Base-by-base conservation (phyloP, 2,797 vertebrate species). In the Pyrrhura leucotis region DNA sequence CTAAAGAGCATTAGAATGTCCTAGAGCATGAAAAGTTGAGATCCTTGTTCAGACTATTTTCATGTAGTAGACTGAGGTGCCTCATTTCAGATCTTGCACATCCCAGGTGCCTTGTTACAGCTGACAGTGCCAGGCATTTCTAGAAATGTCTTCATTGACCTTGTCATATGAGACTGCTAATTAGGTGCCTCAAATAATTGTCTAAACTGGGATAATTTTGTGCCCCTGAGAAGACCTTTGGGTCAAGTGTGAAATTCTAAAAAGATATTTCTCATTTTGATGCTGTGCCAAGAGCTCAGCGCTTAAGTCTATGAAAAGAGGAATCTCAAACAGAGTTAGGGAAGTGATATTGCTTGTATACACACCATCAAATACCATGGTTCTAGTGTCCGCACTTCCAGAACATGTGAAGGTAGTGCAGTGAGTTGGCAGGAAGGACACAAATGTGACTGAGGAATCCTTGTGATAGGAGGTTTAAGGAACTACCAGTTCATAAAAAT, bases 361-460 rank as follows among this genome's bases (percentile, higher is more conserved):
- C 68, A 95, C 75, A 85, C 12, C 29, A 29, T 75, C 7, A 4
- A 89, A 80, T 2, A 75, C 2, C 8, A 21, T 59, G 14, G 42
- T 50, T 88, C 76, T 51, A 59, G 69, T 54, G 76, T 88, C 85
- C 0, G 2, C 42, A 35, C 76, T 86, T 88, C 66, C 54, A 81
- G 35, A 91, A 94, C 78, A 89, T 3, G 22, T 75, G 44, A 88
- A 94, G 91, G 84, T 81, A 59, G 23, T 89, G 58, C 35, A 76
- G 66, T 39, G 66, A 47, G 93, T 91, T 96, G 93, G 94, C 33
- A 86, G 95, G 79, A 95, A 95, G 94, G 94, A 85, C 90, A 86
- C 9, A 88, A 84, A 37, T 68, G 58, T 40, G 33, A 58, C 0
- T 84, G 66, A 77, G 40, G 88, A 84, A 89, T 89, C 79, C 62